Conservation (phyloP, 2,888 invertebrate species). For the Pollenia amentaria region DNA sequence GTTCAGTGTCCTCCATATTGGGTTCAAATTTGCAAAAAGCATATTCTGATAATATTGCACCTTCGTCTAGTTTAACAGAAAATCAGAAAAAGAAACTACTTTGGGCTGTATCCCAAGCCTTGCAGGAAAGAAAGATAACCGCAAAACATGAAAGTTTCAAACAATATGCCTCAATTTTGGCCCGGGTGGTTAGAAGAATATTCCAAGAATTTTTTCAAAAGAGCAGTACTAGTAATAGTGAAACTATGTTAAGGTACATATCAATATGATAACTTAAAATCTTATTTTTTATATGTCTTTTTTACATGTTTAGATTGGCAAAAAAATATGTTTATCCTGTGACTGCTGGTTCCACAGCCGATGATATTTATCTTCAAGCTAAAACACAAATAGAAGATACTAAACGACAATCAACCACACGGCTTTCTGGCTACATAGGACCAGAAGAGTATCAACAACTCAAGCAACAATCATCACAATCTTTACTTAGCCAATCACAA, state of each 20-base stretch:
- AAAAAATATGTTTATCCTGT: conserved; percentile 88
- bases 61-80: conserved; percentile 80
- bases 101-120: conserved; percentile 92
- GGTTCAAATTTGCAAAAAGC: conserved; percentile 76
- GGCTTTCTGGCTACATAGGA: conserved; percentile 82
- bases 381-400: conserved; percentile 79
- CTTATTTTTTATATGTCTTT: background rate
- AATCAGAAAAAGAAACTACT: conserved; percentile 88
- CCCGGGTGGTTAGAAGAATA: conserved; percentile 88
- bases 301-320: conserved; percentile 85
- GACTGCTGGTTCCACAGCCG: conserved; percentile 87
- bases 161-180: conserved; percentile 88
- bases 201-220: conserved; percentile 86
- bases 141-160: conserved; percentile 89
- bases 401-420: conserved; percentile 77
- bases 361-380: conserved; percentile 86
- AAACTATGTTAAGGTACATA: conserved; percentile 88
- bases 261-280: background rate
- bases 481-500: conserved; percentile 55
- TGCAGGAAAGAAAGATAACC: conserved; percentile 89
- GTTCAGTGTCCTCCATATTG: conserved; percentile 44
- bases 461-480: conserved; percentile 76
- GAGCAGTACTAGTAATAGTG: conserved; percentile 90
- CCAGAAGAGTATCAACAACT: conserved; percentile 82
- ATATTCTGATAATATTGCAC: conserved; percentile 79